Evolutionary conservation across 2,113 vertebrate species (phyloP).

Genomic region (Oreochromis tanganicae): DNA sequence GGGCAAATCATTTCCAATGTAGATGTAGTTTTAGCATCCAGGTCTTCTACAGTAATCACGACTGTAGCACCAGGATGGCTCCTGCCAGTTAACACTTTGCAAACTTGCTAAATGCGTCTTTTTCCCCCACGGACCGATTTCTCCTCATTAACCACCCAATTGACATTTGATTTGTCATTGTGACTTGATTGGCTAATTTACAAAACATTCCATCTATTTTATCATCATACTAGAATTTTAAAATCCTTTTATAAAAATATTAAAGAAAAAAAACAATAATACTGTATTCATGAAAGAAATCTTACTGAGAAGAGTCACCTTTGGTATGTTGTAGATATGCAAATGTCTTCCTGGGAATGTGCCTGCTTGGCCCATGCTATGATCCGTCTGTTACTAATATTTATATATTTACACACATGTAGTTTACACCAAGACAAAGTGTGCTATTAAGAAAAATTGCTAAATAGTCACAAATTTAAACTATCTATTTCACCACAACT

Average conservation of each 20-base stretch:
- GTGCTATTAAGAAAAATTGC: neutral
- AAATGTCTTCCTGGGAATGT: too few relatives aligned
- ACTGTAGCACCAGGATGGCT: neutral
- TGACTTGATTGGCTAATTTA: neutral
- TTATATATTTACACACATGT: too few relatives aligned
- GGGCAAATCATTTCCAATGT: neutral
- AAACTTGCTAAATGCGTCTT: neutral
- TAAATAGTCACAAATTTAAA: neutral
- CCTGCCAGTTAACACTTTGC: neutral
- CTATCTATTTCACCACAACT: neutral
- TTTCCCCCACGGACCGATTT: neutral
- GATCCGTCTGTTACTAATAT: too few relatives aligned
- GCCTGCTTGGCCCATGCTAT: too few relatives aligned
- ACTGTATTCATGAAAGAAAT: too few relatives aligned
- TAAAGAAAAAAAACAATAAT: too few relatives aligned
- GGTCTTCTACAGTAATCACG: neutral
- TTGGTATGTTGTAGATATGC: too few relatives aligned
- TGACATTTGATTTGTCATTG: neutral
- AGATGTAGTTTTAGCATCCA: neutral
- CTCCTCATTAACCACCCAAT: neutral
- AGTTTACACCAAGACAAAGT: neutral
- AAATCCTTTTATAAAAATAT: neutral
- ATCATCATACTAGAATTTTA: neutral
- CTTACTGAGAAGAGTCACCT: too few relatives aligned
- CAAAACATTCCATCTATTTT: neutral